Evolutionary conservation across 2,113 vertebrate genomes (phyloP).

Genomic region (Pionites leucogaster): DNA sequence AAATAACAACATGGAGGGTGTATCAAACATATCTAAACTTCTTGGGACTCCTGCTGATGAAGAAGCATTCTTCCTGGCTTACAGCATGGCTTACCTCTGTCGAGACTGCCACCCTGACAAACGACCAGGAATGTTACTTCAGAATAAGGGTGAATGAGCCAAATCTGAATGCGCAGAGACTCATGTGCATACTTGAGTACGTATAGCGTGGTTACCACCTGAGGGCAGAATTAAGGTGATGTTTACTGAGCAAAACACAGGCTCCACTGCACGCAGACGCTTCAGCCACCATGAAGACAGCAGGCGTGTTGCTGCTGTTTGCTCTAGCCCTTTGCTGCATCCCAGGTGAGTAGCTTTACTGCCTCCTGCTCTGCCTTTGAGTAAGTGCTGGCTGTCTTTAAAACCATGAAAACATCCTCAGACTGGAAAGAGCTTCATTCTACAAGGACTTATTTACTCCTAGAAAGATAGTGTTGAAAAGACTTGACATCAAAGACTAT

Average conservation of each 20-base stretch:
- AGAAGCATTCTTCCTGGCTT: background rate
- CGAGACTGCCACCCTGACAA: background rate
- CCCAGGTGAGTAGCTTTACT: constrained; percentile 30
- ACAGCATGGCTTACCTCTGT: background rate
- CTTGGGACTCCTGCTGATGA: background rate
- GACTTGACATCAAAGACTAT: constrained; percentile 73
- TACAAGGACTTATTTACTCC: constrained; percentile 71
- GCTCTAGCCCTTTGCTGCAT: constrained; percentile 7
- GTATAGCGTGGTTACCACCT: background rate
- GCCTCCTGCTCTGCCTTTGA: constrained; percentile 11
- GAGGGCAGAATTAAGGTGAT: background rate
- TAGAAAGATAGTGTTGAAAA: constrained; percentile 70
- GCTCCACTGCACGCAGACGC: background rate
- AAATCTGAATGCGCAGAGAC: background rate
- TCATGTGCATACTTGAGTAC: rapidly evolving
- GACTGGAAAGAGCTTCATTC: constrained; percentile 52
- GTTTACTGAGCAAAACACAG: background rate
- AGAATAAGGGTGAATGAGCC: background rate
- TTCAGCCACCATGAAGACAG: background rate
- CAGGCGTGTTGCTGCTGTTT: background rate
- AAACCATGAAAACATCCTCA: constrained; percentile 32
- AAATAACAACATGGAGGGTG: background rate
- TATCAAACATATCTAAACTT: background rate
- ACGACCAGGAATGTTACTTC: background rate
- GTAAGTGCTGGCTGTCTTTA: background rate